Conservation (phyloP, 2,797 vertebrate genomes). For the Furcifer pardalis region DNA sequence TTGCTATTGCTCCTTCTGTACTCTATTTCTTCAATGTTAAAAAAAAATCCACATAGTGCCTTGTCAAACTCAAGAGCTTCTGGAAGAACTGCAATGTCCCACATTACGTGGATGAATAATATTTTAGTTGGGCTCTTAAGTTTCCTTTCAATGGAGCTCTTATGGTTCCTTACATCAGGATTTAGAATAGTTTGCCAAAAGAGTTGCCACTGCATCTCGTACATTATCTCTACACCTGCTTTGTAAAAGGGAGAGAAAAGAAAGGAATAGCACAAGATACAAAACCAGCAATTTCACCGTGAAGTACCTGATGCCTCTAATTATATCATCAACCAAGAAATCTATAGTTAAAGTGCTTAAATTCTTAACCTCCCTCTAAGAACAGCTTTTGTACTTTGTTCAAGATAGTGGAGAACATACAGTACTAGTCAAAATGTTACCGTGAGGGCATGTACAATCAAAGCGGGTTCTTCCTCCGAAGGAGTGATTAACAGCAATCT, state of each 20-base stretch:
- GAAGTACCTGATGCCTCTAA: not conserved
- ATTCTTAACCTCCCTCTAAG: slow-evolving; percentile 33
- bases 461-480: slow-evolving; percentile 18
- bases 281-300: not conserved
- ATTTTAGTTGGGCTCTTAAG: slow-evolving; percentile 31
- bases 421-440: slow-evolving; percentile 27
- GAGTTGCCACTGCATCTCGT: not conserved
- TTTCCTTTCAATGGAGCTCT: slow-evolving; percentile 10
- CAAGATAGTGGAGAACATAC: slow-evolving; percentile 31
- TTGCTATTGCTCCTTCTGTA: not conserved
- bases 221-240: slow-evolving; percentile 1
- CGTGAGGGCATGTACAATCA: slow-evolving; percentile 38
- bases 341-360: slow-evolving; percentile 12
- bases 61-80: slow-evolving; percentile 42
- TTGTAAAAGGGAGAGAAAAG: slow-evolving; percentile 24
- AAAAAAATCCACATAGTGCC: slow-evolving; percentile 24
- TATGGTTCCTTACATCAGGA: slow-evolving; percentile 27
- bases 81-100: slow-evolving; percentile 37
- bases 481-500: slow-evolving; percentile 24
- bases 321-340: slow-evolving; percentile 38
- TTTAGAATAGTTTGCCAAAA: slow-evolving; percentile 32
- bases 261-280: slow-evolving; percentile 3
- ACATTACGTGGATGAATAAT: slow-evolving; percentile 30
- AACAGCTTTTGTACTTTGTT: slow-evolving; percentile 32
- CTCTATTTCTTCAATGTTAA: not conserved